Base-by-base conservation (phyloP, 2,888 invertebrate genomes). In the Melanostoma scalare region DNA sequence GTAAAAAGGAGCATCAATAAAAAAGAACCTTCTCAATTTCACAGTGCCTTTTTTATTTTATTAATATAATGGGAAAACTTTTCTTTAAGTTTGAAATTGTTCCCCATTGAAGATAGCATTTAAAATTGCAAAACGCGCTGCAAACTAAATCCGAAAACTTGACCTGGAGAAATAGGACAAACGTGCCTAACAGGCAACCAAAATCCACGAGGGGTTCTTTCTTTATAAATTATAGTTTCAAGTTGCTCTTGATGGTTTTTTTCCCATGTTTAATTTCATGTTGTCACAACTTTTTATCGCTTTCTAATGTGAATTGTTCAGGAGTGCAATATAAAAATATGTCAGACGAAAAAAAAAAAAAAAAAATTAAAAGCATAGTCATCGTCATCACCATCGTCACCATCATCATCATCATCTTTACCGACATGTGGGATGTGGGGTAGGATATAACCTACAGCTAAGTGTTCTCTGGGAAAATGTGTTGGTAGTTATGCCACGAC, bases 171-270 rank as follows among this genome's bases (percentile, higher is more conserved):
- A 85, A 77, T 86, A 55, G 86, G 75, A 85, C 86, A 86, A 85
- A 86, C 86, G 86, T 86, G 86, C 85, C 81, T 86, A 86, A 87
- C 85, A 84, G 86, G 71, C 69, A 85, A 73, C 81, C 58, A 85
- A 75, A 85, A 68, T 61, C 76, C 72, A 67, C 40, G 42, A 76
- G 38, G 58, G 52, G 44, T 53, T 60, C 10, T 53, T 65, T 56
- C 69, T 58, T 65, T 65, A 60, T 65, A 52, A 80, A 71, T 75
- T 80, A 75, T 63, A 52, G 42, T 56, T 80, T 42, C 56, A 77
- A 61, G 55, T 77, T 82, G 44, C 50, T 55, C 65, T 48, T 63
- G 52, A 6, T 56, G 55, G 55, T 8, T 9, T 30, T 44, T 40
- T 67, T 55, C 53, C 8, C 56, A 10, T 75, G 42, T 75, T 75